Base-by-base conservation (phyloP, 2,888 invertebrate species). In the Tetramorium bicarinatum region DNA sequence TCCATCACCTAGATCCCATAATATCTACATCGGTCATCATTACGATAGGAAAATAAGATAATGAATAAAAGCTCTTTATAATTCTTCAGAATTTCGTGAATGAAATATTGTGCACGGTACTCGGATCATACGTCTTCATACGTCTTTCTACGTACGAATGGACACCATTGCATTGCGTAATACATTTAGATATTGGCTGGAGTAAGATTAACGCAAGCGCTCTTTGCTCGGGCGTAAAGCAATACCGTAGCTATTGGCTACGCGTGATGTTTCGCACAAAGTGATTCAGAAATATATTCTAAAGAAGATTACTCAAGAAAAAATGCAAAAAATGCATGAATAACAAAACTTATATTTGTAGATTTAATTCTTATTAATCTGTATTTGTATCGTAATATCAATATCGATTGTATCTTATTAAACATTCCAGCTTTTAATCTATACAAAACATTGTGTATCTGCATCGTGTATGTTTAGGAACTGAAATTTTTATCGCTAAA, bases 101-200 rank as follows among this genome's bases (percentile, higher is more conserved):
- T n/a, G 29, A 56, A 25, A 56, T 64, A 54, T 67, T 52, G 29
- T 34, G 15, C 64, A 38, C 29, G 8, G 6, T 29, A 11, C 18
- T 34, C 3, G 21, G 18, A 67, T 21, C 41, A 6, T 34, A n/a
- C 11, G 11, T 13, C 18, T 38, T 38, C 1, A 41, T n/a, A n/a
- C n/a, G 25, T 25, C 25, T 44, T 54, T 54, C 13, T 44, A 13
- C 1, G 29, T 47, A 49, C 21, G 59, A 72, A 41, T 59, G 59
- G 25, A 44, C 18, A 64, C 21, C 38, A 76, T 76, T 64, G 56
- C n/a, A 1, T 77, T 77, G 44, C 41, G 56, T 56, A 77, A 69
- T 34, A 52, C 54, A 56, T 69, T 56, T 56, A 67, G 29, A 77
- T 66, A 52, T 64, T 56, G 18, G 18, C 4, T 41, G n/a, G n/a